Evolutionary conservation across 1,140 invertebrate genomes (phyloP).

Genomic region (Tetragnatha versicolor): DNA sequence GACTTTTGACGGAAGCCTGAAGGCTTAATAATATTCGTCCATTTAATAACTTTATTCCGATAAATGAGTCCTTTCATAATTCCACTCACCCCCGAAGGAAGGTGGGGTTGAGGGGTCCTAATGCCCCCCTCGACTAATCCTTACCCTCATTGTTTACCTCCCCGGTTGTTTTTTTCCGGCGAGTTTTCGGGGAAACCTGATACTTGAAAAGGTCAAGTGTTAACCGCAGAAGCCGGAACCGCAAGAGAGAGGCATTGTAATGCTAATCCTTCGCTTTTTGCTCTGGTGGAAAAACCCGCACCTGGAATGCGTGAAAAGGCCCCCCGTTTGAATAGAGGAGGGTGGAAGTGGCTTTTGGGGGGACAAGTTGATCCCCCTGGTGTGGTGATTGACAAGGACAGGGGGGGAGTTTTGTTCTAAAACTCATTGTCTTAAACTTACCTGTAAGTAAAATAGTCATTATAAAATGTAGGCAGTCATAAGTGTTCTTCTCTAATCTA

Average conservation of each 20-base stretch:
- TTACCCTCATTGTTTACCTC: constrained; percentile 23
- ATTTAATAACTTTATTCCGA: constrained; percentile 51
- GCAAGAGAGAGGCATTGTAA: constrained; percentile 29
- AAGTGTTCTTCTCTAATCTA: too few species aligned
- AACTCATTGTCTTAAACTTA: too few species aligned
- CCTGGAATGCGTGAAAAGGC: background rate
- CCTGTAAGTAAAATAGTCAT: too few species aligned
- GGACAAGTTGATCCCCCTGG: background rate
- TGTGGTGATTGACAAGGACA: too few species aligned
- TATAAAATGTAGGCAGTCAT: too few species aligned
- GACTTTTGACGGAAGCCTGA: background rate
- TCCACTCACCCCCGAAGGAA: background rate
- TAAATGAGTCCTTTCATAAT: constrained; percentile 43
- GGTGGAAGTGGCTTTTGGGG: background rate
- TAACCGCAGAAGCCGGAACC: constrained; percentile 19
- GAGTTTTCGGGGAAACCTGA: constrained; percentile 19
- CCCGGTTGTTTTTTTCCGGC: background rate
- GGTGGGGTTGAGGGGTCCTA: background rate
- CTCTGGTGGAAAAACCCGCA: constrained; percentile 23
- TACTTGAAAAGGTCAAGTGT: constrained; percentile 46
- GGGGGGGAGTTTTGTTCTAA: too few species aligned
- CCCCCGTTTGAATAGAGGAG: constrained; percentile 32
- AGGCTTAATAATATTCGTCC: constrained; percentile 11
- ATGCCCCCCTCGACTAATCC: constrained; percentile 25
- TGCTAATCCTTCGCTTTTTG: constrained; percentile 5